These are phyloP conservation scores for Machaerirhynchus nigripectus DNA, from an alignment of 2,113 vertebrate genomes.

Conservation along the genomic window DNA sequence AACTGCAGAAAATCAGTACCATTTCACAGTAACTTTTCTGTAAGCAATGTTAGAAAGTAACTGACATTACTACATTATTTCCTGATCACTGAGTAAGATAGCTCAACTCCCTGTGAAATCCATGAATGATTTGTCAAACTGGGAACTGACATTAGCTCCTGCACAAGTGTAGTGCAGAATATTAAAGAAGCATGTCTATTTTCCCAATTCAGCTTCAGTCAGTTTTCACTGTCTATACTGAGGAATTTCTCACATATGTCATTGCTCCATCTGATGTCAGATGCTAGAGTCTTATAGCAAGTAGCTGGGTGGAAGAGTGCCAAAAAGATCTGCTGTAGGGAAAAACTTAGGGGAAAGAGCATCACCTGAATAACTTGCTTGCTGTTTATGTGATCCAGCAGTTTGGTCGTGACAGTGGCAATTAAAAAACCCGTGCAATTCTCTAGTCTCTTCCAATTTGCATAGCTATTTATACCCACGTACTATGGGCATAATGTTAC, in stretches of 20 bases:
- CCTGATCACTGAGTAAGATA: not conserved
- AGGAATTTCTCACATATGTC: not conserved
- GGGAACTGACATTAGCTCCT: not conserved
- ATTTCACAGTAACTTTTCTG: not conserved
- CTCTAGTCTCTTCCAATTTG: not conserved
- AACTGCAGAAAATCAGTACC: not conserved
- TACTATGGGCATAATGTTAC: not conserved
- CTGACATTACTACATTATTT: not conserved
- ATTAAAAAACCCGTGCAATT: not conserved
- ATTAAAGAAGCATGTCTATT: not conserved
- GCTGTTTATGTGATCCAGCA: not conserved
- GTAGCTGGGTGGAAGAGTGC: not conserved
- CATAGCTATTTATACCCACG: slow-evolving; percentile 32
- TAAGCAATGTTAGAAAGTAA: not conserved
- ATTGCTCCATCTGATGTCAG: not conserved
- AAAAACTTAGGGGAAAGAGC: not conserved
- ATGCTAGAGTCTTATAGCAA: not conserved
- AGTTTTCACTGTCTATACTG: not conserved
- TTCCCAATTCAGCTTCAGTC: not conserved
- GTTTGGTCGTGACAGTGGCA: not conserved
- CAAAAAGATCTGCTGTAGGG: not conserved
- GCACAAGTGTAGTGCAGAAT: not conserved
- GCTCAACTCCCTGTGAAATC: not conserved
- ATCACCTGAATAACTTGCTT: not conserved
- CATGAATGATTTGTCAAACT: not conserved